These are phyloP conservation scores for Perccottus glenii DNA, from an alignment of 2,113 vertebrate genomes.

Conservation along the genomic window DNA sequence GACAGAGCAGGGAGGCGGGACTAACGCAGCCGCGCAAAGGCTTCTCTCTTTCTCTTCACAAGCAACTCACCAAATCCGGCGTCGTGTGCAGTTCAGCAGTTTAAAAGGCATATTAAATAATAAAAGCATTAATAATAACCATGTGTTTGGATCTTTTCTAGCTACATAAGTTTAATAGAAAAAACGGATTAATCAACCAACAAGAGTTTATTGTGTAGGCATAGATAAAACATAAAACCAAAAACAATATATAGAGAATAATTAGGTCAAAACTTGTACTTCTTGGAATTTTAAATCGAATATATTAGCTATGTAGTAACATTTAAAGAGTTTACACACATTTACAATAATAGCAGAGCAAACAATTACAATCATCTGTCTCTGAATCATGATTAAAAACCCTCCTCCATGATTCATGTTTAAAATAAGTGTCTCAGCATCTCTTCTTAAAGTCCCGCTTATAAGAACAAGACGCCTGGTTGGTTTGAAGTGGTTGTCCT, in stretches of 20 bases:
- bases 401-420: constrained; percentile 20
- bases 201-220: constrained; percentile 59
- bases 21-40: not conserved
- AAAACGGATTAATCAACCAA: constrained; percentile 21
- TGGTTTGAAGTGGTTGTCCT: constrained; percentile 14
- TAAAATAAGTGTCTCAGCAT: constrained; percentile 28
- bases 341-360: constrained; percentile 67
- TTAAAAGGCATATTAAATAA: not conserved
- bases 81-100: not conserved
- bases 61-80: constrained; percentile 3
- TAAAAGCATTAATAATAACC: too few species aligned
- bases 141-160: not conserved
- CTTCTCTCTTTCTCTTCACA: not conserved
- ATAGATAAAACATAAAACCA: constrained; percentile 47
- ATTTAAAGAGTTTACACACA: constrained; percentile 50
- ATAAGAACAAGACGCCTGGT: constrained; percentile 42
- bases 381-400: constrained; percentile 60
- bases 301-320: constrained; percentile 68
- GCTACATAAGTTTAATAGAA: not conserved
- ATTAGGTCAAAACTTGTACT: constrained; percentile 47
- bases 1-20: constrained; percentile 37
- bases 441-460: constrained; percentile 59
- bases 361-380: constrained; percentile 68
- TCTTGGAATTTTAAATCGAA: constrained; percentile 68
- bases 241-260: constrained; percentile 49